Evolutionary conservation across 2,797 vertebrate genomes (phyloP).

Genomic region (Falco peregrinus): DNA sequence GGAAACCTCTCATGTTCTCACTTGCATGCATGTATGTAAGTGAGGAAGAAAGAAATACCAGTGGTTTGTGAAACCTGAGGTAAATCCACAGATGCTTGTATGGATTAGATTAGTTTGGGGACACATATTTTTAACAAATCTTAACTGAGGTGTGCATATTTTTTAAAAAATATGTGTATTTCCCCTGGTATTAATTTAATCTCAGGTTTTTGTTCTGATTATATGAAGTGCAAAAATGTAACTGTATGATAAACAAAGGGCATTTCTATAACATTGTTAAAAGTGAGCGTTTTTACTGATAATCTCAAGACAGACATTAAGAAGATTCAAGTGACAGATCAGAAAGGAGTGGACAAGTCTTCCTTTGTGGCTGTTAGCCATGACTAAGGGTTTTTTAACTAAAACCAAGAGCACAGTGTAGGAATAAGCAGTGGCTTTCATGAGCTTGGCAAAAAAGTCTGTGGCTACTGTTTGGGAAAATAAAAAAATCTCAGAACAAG

Average conservation of each 20-base stretch:
- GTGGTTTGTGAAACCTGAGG: neutral
- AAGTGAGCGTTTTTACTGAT: neutral
- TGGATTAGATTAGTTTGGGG: neutral
- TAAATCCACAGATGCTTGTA: neutral
- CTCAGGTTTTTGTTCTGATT: neutral
- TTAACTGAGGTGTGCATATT: neutral
- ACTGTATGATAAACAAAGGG: neutral
- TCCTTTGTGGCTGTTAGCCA: neutral
- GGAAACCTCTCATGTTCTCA: neutral
- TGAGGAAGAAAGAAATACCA: neutral
- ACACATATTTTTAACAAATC: neutral
- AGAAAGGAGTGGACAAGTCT: neutral
- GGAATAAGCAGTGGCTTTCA: neutral
- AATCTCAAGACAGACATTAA: neutral
- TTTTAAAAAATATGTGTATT: neutral
- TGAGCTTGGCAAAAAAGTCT: neutral
- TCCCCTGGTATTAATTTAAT: neutral
- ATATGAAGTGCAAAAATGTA: neutral
- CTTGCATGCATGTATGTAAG: neutral
- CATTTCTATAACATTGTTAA: neutral
- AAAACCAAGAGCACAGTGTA: neutral
- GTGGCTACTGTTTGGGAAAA: neutral
- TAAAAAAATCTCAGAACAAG: neutral
- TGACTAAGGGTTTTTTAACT: neutral
- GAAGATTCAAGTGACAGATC: neutral